Evolutionary conservation across 2,797 vertebrate genomes (phyloP), one percentile per base, ranked within the genome.

Genomic region (Lacerta bilineata): DNA sequence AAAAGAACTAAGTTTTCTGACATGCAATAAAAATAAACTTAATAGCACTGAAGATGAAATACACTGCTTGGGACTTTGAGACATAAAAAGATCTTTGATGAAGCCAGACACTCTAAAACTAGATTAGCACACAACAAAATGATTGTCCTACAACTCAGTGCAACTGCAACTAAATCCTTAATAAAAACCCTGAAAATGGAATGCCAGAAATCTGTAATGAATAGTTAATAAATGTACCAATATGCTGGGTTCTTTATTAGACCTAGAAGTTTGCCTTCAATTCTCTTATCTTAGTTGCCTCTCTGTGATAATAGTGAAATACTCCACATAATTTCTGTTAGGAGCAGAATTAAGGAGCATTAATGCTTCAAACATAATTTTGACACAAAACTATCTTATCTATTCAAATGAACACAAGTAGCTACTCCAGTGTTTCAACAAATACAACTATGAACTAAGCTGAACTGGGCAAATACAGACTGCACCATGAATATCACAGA

Each of bases 31-130:
- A 95, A 91, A 94, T 94, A 94, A 93, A 91, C 88, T 92, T 93
- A 93, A 95, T 89, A 93, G 90, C 85, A 77, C 85, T 88, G 82
- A 93, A 95, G 91, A 84, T 89, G 92, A 91, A 76, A 89, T 91
- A 91, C 81, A 92, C 90, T 90, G 85, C 83, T 86, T 18, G 25
- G 33, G 59, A 36, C 84, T 91, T 90, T 2, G 29, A 93, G 94
- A 92, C 10, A 95, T 88, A 94, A 95, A 90, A 94, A 93, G 90
- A 75, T 83, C 92, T 94, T 95, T 95, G 92, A 95, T 93, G 82
- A 94, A 91, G 87, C 75, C 92, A 93, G 92, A 91, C 88, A 80
- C 69, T 87, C 75, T 92, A 93, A 93, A 87, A 89, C 46, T 41
- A 79, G 90, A 91, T 92, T 92, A 91, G 80, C 88, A 84, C 88